Percentiles rank a stretch among this genome's conserved stretches.
phyloP scores from a whole-genome alignment of 37 sponge, comb jelly and placozoan genomes.

The Aplysina aerophoba region DNA sequence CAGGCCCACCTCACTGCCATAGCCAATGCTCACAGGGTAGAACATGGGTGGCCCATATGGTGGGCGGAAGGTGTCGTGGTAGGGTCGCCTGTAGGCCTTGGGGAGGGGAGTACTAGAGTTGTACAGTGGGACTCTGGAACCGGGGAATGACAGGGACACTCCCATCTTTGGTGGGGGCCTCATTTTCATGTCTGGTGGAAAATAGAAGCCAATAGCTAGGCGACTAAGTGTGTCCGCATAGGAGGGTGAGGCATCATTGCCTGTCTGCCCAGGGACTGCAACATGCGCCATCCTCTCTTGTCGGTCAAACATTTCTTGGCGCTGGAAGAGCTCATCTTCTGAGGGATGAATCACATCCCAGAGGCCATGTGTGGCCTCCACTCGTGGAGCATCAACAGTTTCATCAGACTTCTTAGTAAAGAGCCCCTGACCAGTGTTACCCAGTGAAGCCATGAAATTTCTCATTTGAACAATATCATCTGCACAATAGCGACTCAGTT shows the following conservation, averaged over 20 bases:
- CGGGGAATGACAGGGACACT: constrained; percentile 50
- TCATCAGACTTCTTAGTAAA: constrained; percentile 49
- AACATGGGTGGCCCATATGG: constrained; percentile 78
- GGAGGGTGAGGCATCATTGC: constrained; percentile 57
- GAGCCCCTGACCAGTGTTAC: constrained; percentile 40
- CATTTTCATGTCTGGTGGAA: constrained; percentile 56
- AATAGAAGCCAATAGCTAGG: constrained; percentile 73
- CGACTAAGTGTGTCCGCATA: constrained; percentile 61
- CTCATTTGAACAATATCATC: constrained; percentile 57
- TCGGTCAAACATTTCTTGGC: constrained; percentile 44
- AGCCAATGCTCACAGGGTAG: constrained; percentile 77
- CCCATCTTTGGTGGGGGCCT: constrained; percentile 32
- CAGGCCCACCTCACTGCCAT: constrained; percentile 80
- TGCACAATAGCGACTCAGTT: constrained; percentile 48
- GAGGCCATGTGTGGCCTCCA: constrained; percentile 72
- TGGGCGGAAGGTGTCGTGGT: constrained; percentile 80
- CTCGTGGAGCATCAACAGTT: constrained; percentile 15
- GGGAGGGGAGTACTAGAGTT: constrained; percentile 64
- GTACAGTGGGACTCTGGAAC: constrained; percentile 52
- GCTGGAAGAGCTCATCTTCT: constrained; percentile 64
- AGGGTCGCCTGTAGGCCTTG: constrained; percentile 53
- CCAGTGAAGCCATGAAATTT: constrained; percentile 73
- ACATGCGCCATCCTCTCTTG: constrained; percentile 9
- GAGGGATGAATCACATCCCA: constrained; percentile 78
- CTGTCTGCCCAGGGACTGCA: neutral